These are phyloP conservation scores for Danio tinwini DNA, from an alignment of 2,797 vertebrate species.

Conservation along the genomic window DNA sequence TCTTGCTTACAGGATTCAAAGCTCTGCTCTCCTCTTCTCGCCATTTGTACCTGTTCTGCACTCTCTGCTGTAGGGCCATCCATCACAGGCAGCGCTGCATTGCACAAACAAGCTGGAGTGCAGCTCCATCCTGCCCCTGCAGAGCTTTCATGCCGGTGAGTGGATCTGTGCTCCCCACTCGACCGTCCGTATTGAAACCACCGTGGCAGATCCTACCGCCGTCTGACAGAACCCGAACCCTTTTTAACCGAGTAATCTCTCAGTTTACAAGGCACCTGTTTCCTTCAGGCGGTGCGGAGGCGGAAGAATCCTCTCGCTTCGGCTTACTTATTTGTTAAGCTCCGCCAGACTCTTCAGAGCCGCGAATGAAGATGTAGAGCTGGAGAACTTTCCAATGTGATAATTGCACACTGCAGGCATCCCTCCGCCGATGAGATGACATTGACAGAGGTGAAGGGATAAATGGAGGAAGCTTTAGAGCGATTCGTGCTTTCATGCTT, in stretches of 20 bases:
- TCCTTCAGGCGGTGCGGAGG: slow-evolving; percentile 39
- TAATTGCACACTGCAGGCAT: slow-evolving; percentile 46
- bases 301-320: slow-evolving; percentile 29
- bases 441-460: slow-evolving; percentile 44
- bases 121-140: slow-evolving; percentile 46
- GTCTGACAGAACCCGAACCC: slow-evolving; percentile 25
- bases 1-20: background rate
- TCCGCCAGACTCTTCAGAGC: slow-evolving; percentile 33
- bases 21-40: background rate
- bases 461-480: slow-evolving; percentile 40
- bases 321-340: slow-evolving; percentile 38
- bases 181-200: slow-evolving; percentile 33
- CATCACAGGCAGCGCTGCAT: slow-evolving; percentile 56
- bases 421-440: slow-evolving; percentile 25
- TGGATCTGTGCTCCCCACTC: slow-evolving; percentile 38
- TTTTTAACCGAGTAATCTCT: slow-evolving; percentile 53
- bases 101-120: slow-evolving; percentile 48
- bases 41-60: slow-evolving; percentile 51
- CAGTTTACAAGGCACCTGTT: slow-evolving; percentile 58
- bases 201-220: slow-evolving; percentile 35
- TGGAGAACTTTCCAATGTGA: slow-evolving; percentile 39
- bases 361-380: slow-evolving; percentile 29
- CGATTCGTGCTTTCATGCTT: slow-evolving; percentile 25
- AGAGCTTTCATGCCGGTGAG: slow-evolving; percentile 46
- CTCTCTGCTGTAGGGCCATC: slow-evolving; percentile 54